These are phyloP conservation scores for Drosophila multiciliata DNA, from an alignment of 2,888 invertebrate genomes.

Conservation along the genomic window DNA sequence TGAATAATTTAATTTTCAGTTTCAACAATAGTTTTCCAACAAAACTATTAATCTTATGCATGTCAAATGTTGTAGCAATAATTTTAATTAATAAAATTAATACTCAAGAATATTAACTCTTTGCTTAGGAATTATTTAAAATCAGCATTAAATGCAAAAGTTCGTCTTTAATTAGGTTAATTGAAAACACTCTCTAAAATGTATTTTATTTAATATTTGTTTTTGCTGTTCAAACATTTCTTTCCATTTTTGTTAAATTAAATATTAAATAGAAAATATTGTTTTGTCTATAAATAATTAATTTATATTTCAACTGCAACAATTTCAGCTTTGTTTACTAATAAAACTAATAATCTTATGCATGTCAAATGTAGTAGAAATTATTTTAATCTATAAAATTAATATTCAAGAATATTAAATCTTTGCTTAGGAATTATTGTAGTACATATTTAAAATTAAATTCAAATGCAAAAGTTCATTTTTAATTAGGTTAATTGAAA, in stretches of 20 bases:
- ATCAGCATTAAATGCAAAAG: neutral
- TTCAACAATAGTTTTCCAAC: too few relatives aligned
- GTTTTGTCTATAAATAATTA: too few relatives aligned
- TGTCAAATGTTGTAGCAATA: neutral
- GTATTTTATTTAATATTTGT: accelerated
- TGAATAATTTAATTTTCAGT: too few relatives aligned
- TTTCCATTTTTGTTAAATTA: neutral
- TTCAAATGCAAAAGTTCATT: neutral
- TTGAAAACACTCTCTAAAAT: neutral
- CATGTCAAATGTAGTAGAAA: neutral
- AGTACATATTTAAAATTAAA: neutral
- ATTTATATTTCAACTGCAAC: too few relatives aligned
- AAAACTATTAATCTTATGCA: too few relatives aligned
- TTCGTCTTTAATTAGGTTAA: neutral
- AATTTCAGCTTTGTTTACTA: too few relatives aligned
- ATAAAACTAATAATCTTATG: too few relatives aligned
- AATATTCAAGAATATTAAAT: neutral
- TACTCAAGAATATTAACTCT: accelerated
- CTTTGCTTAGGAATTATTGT: neutral
- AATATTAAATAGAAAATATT: neutral
- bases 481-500: neutral
- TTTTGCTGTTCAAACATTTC: neutral
- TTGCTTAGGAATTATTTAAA: neutral
- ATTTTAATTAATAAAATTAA: neutral
- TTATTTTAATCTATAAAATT: neutral